phyloP scores from a whole-genome alignment of 2,113 vertebrate species.

The Scartelaos histophorus region DNA sequence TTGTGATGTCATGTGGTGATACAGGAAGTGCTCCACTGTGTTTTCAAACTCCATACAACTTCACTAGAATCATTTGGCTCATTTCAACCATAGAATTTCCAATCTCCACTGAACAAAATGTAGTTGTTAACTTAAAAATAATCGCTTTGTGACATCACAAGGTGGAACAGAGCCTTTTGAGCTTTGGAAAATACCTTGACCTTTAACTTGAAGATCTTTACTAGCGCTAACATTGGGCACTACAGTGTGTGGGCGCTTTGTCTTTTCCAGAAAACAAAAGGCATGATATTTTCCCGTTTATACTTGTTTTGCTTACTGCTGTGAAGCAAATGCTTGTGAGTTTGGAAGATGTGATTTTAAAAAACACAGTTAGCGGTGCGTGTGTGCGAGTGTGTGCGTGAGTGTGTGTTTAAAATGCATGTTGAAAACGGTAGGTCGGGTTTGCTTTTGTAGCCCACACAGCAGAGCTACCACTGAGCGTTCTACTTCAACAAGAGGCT shows the following conservation, averaged over 20 bases:
- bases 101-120: too few relatives aligned
- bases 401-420: neutral
- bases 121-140: too few relatives aligned
- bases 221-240: constrained; percentile 10
- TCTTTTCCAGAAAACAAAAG: neutral
- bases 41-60: too few relatives aligned
- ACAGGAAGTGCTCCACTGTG: too few relatives aligned
- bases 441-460: neutral
- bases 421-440: neutral
- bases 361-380: constrained; percentile 13
- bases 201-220: too few relatives aligned
- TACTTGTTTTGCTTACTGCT: constrained; percentile 22
- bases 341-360: constrained; percentile 2
- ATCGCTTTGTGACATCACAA: too few relatives aligned
- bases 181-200: too few relatives aligned
- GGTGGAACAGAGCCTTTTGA: too few relatives aligned
- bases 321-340: constrained; percentile 19
- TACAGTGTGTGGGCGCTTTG: constrained; percentile 15
- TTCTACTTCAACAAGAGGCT: neutral
- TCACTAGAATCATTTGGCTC: too few relatives aligned
- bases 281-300: constrained; percentile 1
- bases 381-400: neutral
- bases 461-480: neutral
- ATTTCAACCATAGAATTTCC: too few relatives aligned
- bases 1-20: too few relatives aligned